Evolutionary conservation across 2,888 invertebrate genomes (phyloP), one percentile per base, ranked within the genome.

Genomic region (Drosophila infuscata): DNA sequence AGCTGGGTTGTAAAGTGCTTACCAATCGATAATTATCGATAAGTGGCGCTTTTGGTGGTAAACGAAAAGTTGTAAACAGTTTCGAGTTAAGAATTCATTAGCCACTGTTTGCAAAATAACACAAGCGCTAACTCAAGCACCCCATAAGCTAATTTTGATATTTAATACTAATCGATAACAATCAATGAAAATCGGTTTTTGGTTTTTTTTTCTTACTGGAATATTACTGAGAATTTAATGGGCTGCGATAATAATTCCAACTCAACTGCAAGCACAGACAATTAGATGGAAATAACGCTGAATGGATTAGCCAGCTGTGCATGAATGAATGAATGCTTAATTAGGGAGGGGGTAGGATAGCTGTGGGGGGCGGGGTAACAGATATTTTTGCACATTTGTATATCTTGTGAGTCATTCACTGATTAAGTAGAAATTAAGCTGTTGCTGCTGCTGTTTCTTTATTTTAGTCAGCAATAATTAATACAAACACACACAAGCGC

Each of bases 401-500:
- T 38, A 20, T 30, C n/a, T 17, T 56, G 56, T 79, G 79, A 79
- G 35, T 79, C 79, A 79, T 65, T 29, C 17, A 43, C 48, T 48
- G 48, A 46, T 79, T 79, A 76, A 58, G 43, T 43, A 56, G 69
- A 79, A 76, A 62, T 72, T 68, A 35, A 43, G 56, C 62, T 66
- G 64, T 65, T 63, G 48, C 51, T 32, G 41, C 49, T 52, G 35
- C 25, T 15, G 46, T 25, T 25, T 46, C 2, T 15, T 11, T 56
- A 38, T 56, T 79, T 59, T 54, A 79, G 69, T 79, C 66, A 76
- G 80, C 70, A 73, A 53, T 73, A 79, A 83, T 74, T 81, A 70
- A 74, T 60, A 70, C 71, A 72, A 72, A 72, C 52, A 25, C 25
- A 25, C 71, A 70, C 60, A 11, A 43, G 43, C 43, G 20, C 62